Conservation (phyloP, 1,140 invertebrate species). For the Pogonus chalceus region DNA sequence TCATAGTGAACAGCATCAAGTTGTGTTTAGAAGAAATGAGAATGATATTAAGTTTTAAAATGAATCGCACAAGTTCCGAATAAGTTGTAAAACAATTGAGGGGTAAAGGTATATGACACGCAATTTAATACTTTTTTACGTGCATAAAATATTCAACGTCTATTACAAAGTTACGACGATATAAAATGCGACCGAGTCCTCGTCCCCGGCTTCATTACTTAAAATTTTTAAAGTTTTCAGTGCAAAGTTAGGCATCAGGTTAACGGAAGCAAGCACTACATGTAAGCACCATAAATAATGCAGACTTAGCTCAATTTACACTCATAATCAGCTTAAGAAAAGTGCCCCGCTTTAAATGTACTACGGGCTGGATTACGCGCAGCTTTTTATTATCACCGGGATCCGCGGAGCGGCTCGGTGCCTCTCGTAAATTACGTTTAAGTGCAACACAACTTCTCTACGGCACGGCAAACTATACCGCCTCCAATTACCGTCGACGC, state of each 20-base stretch:
- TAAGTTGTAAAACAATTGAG: constrained; percentile 5
- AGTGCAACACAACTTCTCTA: neutral
- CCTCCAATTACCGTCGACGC: constrained; percentile 9
- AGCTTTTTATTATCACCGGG: constrained; percentile 21
- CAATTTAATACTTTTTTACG: constrained; percentile 4
- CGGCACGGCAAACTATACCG: neutral
- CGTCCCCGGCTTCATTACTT: neutral
- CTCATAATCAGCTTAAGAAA: constrained; percentile 39
- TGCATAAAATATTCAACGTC: constrained; percentile 4
- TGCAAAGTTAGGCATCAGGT: neutral
- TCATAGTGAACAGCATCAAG: too few relatives aligned
- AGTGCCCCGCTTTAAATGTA: constrained; percentile 36
- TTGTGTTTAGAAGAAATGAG: too few relatives aligned
- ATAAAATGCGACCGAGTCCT: too few relatives aligned
- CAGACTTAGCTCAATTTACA: constrained; percentile 37
- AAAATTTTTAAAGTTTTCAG: neutral
- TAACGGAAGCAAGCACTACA: constrained; percentile 14
- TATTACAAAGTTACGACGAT: neutral
- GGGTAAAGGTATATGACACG: constrained; percentile 4
- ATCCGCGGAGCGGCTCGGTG: neutral
- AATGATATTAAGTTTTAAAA: too few relatives aligned
- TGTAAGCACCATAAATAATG: constrained; percentile 38
- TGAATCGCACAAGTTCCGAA: neutral
- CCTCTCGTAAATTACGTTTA: constrained; percentile 1
- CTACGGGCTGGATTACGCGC: constrained; percentile 29